phyloP scores from a whole-genome alignment of 1,140 invertebrate genomes.

The Danaus plexippus region DNA sequence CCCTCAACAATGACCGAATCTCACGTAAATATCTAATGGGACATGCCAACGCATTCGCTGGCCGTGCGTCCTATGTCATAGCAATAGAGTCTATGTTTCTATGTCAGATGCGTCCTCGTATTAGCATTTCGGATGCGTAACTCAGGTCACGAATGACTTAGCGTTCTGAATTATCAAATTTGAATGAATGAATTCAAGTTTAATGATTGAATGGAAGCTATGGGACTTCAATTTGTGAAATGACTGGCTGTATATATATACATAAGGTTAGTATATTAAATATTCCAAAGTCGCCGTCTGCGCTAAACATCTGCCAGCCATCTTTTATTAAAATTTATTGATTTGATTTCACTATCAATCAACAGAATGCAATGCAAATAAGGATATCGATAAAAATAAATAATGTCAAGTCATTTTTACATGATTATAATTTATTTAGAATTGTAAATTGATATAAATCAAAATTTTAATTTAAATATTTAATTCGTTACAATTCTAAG shows the following conservation, averaged over 20 bases:
- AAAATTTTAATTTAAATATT: conserved; percentile 14
- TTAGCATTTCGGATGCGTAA: conserved; percentile 33
- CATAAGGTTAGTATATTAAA: conserved; percentile 22
- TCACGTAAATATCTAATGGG: conserved; percentile 33
- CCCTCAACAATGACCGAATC: conserved; percentile 36
- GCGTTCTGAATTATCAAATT: conserved; percentile 54
- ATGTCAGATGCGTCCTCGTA: conserved; percentile 7
- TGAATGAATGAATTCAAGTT: conserved; percentile 52
- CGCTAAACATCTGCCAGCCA: conserved; percentile 28
- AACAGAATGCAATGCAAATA: conserved; percentile 19
- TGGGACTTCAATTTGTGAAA: conserved; percentile 36
- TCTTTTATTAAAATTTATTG: conserved; percentile 12
- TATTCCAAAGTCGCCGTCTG: conserved; percentile 19
- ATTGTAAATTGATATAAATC: conserved; percentile 12
- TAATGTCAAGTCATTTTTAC: too few relatives aligned
- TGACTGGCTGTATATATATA: conserved; percentile 24
- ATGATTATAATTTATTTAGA: conserved; percentile 7
- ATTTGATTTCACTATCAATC: conserved; percentile 17
- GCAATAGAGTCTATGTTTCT: conserved; percentile 14
- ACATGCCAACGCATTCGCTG: conserved; percentile 7
- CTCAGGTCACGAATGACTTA: conserved; percentile 47
- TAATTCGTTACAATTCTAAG: conserved; percentile 1
- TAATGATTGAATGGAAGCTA: conserved; percentile 37
- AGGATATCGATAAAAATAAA: conserved; percentile 9
- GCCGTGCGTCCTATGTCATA: conserved; percentile 7